Percentiles rank a stretch among this genome's conserved stretches.
Evolutionary conservation across 2,113 vertebrate genomes (phyloP).

Genomic region (Hoplias malabaricus): DNA sequence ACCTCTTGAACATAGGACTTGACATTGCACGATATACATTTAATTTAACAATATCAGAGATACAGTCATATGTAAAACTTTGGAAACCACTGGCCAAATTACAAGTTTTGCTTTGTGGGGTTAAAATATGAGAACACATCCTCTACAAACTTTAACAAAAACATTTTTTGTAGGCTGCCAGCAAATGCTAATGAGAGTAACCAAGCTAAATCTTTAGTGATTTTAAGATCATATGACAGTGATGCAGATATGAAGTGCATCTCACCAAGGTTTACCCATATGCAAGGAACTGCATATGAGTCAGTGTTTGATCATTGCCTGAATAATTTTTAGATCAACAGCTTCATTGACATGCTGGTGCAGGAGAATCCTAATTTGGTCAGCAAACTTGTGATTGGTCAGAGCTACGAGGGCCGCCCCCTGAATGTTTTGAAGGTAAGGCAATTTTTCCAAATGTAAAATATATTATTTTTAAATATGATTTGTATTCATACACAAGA

Average conservation of each 20-base stretch:
- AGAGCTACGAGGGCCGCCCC: conserved; percentile 82
- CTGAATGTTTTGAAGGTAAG: conserved; percentile 87
- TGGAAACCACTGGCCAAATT: no score
- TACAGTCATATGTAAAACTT: no score
- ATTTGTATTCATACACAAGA: not conserved
- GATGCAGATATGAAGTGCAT: not conserved
- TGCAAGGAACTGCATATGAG: not conserved
- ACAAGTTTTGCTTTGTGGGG: no score
- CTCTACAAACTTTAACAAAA: no score
- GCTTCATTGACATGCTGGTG: conserved; percentile 85
- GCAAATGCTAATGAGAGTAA: no score
- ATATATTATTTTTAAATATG: not conserved
- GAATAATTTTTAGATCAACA: conserved; percentile 76
- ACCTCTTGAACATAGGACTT: no score
- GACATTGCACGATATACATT: no score
- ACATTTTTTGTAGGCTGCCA: no score
- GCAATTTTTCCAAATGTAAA: not conserved
- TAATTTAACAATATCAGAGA: no score
- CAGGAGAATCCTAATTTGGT: conserved; percentile 78
- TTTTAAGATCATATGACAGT: not conserved
- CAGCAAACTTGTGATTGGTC: conserved; percentile 85
- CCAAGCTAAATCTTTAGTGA: not conserved
- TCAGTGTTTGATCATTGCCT: not conserved
- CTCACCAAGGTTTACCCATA: not conserved
- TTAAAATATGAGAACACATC: no score